Base-by-base conservation (phyloP, 1,140 invertebrate genomes). In the Drosophila kurseongensis region DNA sequence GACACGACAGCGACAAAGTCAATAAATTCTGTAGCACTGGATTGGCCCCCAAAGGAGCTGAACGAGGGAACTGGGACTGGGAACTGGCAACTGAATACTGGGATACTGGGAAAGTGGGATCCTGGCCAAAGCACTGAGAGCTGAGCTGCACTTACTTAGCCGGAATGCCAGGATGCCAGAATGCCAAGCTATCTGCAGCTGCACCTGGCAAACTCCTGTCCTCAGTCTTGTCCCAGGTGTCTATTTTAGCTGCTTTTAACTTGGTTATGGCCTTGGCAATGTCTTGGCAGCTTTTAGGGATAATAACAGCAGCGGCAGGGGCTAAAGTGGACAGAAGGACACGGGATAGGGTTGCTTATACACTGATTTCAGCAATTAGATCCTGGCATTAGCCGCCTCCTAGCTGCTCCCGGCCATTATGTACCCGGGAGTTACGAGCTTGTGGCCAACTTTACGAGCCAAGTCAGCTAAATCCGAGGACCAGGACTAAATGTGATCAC, bases 241-340 rank as follows among this genome's bases (percentile, higher is more conserved):
- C 83, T 83, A 79, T 83, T 86, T 86, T 79, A 86, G 79, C 78
- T 83, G 83, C 83, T 86, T 88, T 86, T 79, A 83, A 88, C 75
- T 83, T 79, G 62, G 67, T 69, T 77, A 88, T 76, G 79, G 75
- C 59, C 65, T 50, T 48, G 62, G 63, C 59, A 55, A 66, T 51
- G 78, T 81, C 78, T 86, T 81, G 76, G 74, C 80, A 75, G 78
- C 83, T 88, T 66, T 84, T 77, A 80, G 66, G 72, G 62, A 80
- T 80, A 80, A 77, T 85, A 63, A 13, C 27, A 29, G 29, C 8
- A 71, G 45, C 10, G 18, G 35, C 56, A 47, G 14, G 12, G 23
- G 35, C 41, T 16, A 18, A 27, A 35, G 29, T 5, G 18, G n/a
- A 8, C 13, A 6, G 7, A 14, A n/a, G 32, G 16, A 23, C 23